Percentiles rank a stretch among this genome's conserved stretches.
Evolutionary conservation across 1,140 invertebrate genomes (phyloP).

Genomic region (Leucophenga varia): DNA sequence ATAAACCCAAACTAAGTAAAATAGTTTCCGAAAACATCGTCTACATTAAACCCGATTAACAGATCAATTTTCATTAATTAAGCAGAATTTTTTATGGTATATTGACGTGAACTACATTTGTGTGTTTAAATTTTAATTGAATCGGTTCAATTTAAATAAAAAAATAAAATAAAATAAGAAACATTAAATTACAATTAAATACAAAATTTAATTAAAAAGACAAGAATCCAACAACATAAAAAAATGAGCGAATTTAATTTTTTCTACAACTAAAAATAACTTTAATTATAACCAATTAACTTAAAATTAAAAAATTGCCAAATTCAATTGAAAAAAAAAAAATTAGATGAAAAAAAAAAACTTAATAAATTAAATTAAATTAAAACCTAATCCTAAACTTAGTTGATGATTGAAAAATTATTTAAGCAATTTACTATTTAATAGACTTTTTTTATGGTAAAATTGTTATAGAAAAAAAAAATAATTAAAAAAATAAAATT

Average conservation of each 20-base stretch:
- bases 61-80: too few species aligned
- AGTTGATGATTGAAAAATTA: too few species aligned
- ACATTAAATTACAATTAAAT: constrained; percentile 22
- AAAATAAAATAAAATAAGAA: constrained; percentile 1
- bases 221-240: too few species aligned
- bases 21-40: too few species aligned
- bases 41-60: too few species aligned
- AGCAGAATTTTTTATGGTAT: too few species aligned
- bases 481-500: too few species aligned
- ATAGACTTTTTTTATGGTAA: constrained; percentile 35
- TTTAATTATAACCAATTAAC: constrained; percentile 13
- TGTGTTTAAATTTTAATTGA: too few species aligned
- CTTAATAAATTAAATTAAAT: background rate
- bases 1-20: too few species aligned
- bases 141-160: constrained; percentile 27
- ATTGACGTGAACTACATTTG: too few species aligned
- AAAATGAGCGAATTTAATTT: constrained; percentile 49
- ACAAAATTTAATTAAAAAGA: constrained; percentile 18
- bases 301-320: constrained; percentile 18
- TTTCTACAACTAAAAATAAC: constrained; percentile 24
- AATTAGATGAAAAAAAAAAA: constrained; percentile 11
- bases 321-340: constrained; percentile 13
- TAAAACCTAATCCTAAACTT: too few species aligned
- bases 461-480: too few species aligned
- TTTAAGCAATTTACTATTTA: constrained; percentile 48